A percentile compares a stretch with the other conserved stretches of the same genome.
These are phyloP conservation scores for Stichodactyla helianthus DNA, from an alignment of 64 coral and sea anemone species.

Conservation along the genomic window DNA sequence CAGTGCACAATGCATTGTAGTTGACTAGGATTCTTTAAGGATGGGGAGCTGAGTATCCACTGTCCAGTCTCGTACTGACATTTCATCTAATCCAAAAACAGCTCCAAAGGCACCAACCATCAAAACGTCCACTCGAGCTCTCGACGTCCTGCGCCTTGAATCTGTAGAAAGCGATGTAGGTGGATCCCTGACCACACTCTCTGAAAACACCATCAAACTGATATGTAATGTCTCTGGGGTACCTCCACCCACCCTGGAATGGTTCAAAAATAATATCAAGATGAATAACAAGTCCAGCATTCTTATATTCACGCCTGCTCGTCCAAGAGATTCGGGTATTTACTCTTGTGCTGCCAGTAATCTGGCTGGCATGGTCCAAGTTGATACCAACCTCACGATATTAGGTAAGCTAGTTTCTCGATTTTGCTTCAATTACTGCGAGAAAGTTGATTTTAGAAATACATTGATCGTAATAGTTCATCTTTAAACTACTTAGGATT, in stretches of 20 bases:
- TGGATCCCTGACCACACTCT: conserved; percentile 26
- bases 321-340: conserved; percentile 9
- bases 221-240: conserved; percentile 50
- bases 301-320: neutral
- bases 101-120: conserved; percentile 20
- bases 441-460: neutral
- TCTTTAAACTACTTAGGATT: no score
- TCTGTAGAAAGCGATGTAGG: conserved; percentile 28
- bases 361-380: conserved; percentile 19
- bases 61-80: neutral
- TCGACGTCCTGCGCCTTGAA: conserved; percentile 20
- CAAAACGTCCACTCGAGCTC: neutral
- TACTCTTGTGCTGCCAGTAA: conserved; percentile 44
- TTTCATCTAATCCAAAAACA: neutral
- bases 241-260: conserved; percentile 26
- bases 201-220: conserved; percentile 32
- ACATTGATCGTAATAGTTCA: no score
- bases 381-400: conserved; percentile 14
- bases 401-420: conserved; percentile 28
- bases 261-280: conserved; percentile 30
- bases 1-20: no score
- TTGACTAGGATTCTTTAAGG: no score
- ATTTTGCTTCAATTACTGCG: neutral
- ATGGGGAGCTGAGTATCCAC: no score
- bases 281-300: neutral